These are phyloP conservation scores for Hepsetus odoe DNA, from an alignment of 2,113 vertebrate species.

Conservation along the genomic window DNA sequence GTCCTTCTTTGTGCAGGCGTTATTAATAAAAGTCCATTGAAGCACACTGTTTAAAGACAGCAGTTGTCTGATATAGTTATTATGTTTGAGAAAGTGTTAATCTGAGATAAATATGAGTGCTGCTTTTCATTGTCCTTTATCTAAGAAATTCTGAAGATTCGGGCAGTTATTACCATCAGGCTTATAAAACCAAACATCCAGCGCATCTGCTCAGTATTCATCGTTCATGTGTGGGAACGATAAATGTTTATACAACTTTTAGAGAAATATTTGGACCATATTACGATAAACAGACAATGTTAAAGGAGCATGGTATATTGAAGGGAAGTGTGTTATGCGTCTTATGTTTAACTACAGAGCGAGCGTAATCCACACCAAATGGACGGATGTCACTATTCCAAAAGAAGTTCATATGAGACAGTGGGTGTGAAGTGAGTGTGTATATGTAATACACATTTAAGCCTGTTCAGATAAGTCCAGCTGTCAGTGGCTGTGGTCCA, in stretches of 20 bases:
- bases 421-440: conserved; percentile 5
- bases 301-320: not conserved
- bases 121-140: not conserved
- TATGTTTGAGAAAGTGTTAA: conserved; percentile 6
- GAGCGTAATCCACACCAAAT: not conserved
- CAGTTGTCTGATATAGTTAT: not conserved
- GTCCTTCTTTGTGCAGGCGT: too few species aligned
- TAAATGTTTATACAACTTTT: conserved; percentile 24
- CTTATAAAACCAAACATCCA: not conserved
- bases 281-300: conserved; percentile 5
- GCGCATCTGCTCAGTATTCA: conserved; percentile 1
- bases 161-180: not conserved
- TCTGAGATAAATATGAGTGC: not conserved
- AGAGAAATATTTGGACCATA: conserved; percentile 3
- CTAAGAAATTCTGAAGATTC: not conserved
- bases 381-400: not conserved
- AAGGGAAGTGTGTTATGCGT: not conserved
- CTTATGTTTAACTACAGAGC: not conserved
- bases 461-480: not conserved
- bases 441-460: conserved; percentile 15
- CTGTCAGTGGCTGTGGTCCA: not conserved
- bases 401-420: conserved; percentile 9
- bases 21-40: too few species aligned
- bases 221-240: not conserved
- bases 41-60: too few species aligned